Evolutionary conservation across 2,888 invertebrate species (phyloP).

Genomic region (Phaedon cochleariae): DNA sequence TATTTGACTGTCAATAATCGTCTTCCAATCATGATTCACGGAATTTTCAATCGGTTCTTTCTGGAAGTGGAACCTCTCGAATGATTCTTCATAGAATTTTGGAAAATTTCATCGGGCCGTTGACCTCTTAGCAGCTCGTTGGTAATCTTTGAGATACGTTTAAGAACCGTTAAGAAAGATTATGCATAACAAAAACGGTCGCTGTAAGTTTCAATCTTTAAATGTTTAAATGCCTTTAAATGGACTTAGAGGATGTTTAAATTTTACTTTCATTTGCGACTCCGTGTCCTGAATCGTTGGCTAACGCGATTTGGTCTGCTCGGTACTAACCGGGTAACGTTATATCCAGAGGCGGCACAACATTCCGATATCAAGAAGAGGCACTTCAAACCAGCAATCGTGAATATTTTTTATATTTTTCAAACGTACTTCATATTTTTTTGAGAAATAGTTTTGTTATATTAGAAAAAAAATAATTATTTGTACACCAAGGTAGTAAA

Average conservation of each 20-base stretch:
- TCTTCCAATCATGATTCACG: too few species aligned
- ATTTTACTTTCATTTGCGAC: slow-evolving; percentile 54
- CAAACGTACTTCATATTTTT: too few species aligned
- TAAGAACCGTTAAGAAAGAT: slow-evolving; percentile 16
- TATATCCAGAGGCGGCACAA: slow-evolving; percentile 13
- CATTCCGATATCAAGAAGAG: not conserved
- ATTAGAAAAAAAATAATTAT: too few species aligned
- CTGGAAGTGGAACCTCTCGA: too few species aligned
- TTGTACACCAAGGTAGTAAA: too few species aligned
- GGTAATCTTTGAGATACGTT: slow-evolving; percentile 3
- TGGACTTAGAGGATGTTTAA: slow-evolving; percentile 42
- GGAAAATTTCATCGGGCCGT: not conserved
- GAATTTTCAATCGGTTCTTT: too few species aligned
- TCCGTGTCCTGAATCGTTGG: slow-evolving; percentile 47
- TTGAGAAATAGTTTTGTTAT: too few species aligned
- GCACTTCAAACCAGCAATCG: not conserved
- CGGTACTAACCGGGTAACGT: slow-evolving; percentile 11
- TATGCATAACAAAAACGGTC: slow-evolving; percentile 14
- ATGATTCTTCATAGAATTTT: not conserved
- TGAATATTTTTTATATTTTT: too few species aligned
- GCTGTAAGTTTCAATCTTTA: slow-evolving; percentile 23
- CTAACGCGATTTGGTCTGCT: slow-evolving; percentile 21
- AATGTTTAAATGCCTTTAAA: slow-evolving; percentile 44
- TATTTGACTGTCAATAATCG: too few species aligned
- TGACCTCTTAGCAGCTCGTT: slow-evolving; percentile 10